A percentile compares a stretch with the other conserved stretches of the same genome.
These are phyloP conservation scores for Sakesphorus luctuosus DNA, from an alignment of 2,113 vertebrate genomes.

Conservation along the genomic window DNA sequence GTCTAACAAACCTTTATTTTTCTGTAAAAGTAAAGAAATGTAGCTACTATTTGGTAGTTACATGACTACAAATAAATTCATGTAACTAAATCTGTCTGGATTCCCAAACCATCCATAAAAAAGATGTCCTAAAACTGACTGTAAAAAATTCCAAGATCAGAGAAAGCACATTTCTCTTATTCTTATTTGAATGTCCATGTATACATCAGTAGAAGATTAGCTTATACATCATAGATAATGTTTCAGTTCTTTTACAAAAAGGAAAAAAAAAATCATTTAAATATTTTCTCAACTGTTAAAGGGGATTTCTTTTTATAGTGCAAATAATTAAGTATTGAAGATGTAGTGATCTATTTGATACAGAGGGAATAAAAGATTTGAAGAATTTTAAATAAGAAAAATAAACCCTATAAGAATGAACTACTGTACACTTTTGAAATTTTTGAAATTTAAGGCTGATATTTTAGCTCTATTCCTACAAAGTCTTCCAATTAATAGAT, in stretches of 20 bases:
- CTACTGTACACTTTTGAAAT: neutral
- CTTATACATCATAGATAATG: neutral
- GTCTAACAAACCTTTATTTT: neutral
- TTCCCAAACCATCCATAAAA: neutral
- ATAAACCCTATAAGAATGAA: neutral
- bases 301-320: slow-evolving; percentile 9
- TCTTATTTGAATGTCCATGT: neutral
- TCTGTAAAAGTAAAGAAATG: neutral
- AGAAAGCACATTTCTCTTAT: slow-evolving; percentile 5
- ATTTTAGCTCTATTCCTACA: neutral
- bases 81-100: neutral
- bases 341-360: slow-evolving; percentile 18
- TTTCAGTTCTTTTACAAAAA: neutral
- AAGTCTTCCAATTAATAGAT: neutral
- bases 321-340: slow-evolving; percentile 42
- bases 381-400: slow-evolving; percentile 41
- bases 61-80: neutral
- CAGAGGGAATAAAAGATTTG: slow-evolving; percentile 49
- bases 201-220: neutral
- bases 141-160: neutral
- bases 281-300: slow-evolving; percentile 18
- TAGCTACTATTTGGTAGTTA: neutral
- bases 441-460: slow-evolving; percentile 20
- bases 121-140: neutral
- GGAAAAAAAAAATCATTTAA: neutral